Percentiles rank a stretch among this genome's conserved stretches.
Conservation (phyloP, 2,888 invertebrate species). For the Isotomurus palustris region DNA sequence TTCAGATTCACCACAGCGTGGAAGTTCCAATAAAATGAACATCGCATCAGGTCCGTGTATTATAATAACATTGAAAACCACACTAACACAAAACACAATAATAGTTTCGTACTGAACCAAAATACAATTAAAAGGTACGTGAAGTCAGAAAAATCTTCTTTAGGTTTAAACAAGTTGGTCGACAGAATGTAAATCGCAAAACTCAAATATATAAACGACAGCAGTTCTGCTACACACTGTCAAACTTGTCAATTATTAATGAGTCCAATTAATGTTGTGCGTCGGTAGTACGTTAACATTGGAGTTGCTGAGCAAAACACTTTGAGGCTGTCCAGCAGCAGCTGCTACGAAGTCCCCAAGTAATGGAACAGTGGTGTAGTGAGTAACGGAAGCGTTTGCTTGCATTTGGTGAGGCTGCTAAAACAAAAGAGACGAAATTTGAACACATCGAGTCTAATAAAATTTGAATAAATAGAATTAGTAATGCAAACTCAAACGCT, state of each 20-base stretch:
- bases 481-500: background rate
- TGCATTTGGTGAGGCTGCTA: constrained; percentile 33
- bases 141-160: too few species aligned
- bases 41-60: too few species aligned
- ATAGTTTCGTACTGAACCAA: too few species aligned
- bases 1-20: too few species aligned
- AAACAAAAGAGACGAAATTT: background rate
- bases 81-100: too few species aligned
- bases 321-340: constrained; percentile 31
- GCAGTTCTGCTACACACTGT: too few species aligned
- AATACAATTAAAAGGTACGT: too few species aligned
- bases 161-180: too few species aligned
- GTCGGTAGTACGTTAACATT: constrained; percentile 37
- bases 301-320: constrained; percentile 43
- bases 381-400: constrained; percentile 38
- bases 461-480: background rate
- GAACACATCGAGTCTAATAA: background rate
- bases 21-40: too few species aligned
- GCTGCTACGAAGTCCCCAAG: constrained; percentile 39
- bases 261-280: constrained; percentile 40
- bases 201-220: too few species aligned
- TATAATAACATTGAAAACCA: too few species aligned
- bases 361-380: constrained; percentile 38
- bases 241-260: constrained; percentile 14
- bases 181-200: too few species aligned